Conservation (phyloP, 2,888 invertebrate species). For the Aspidapion aeneum region DNA sequence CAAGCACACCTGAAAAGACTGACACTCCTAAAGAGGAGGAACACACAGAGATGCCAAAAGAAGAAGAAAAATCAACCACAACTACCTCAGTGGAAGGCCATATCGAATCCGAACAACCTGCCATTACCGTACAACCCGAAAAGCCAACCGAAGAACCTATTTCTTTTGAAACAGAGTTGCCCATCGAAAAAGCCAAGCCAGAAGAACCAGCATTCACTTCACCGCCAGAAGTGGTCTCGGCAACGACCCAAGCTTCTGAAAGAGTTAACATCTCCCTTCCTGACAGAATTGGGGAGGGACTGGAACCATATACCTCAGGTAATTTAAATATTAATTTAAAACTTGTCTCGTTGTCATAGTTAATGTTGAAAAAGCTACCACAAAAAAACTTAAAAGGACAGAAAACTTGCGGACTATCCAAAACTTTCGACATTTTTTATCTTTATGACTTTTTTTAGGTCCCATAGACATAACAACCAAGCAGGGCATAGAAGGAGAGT, state of each 20-base stretch:
- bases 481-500: slow-evolving; percentile 34
- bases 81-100: not conserved
- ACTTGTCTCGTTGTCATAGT: too few relatives aligned
- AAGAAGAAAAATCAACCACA: slow-evolving; percentile 13
- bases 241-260: slow-evolving; percentile 4
- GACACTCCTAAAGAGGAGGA: slow-evolving; percentile 17
- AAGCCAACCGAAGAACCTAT: slow-evolving; percentile 3
- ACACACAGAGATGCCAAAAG: slow-evolving; percentile 14
- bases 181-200: slow-evolving; percentile 4
- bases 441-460: too few relatives aligned
- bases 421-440: too few relatives aligned
- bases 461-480: slow-evolving; percentile 27
- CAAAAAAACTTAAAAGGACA: too few relatives aligned
- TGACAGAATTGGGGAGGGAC: not conserved
- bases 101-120: slow-evolving; percentile 3
- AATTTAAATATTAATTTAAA: too few relatives aligned
- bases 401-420: too few relatives aligned
- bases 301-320: slow-evolving; percentile 31
- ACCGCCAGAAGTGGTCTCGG: not conserved
- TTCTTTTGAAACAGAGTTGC: slow-evolving; percentile 4
- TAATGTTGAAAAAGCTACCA: too few relatives aligned
- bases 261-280: slow-evolving; percentile 15
- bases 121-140: slow-evolving; percentile 1
- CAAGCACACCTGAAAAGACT: slow-evolving; percentile 12
- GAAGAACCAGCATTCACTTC: slow-evolving; percentile 4